Conservation (phyloP, 2,888 invertebrate species). For the Agonopterix heracliana region DNA sequence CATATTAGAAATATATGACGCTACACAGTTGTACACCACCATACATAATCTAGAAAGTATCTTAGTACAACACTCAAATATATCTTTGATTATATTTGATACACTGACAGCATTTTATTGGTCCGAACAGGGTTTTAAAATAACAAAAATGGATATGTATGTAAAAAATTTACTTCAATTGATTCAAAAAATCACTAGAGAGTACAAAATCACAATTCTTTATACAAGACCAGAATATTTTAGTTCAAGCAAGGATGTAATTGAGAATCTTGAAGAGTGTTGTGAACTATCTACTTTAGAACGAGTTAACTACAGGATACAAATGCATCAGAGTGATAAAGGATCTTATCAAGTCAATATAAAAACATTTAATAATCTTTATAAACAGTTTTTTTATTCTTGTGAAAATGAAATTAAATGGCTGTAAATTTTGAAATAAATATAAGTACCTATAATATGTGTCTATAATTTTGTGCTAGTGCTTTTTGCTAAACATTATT, state of each 20-base stretch:
- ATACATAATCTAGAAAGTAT: constrained; percentile 60
- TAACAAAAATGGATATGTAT: constrained; percentile 69
- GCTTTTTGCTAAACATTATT: no score
- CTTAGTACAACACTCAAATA: constrained; percentile 44
- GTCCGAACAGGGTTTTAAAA: constrained; percentile 64
- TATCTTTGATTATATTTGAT: constrained; percentile 58
- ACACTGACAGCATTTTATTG: constrained; percentile 71
- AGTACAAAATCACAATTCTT: constrained; percentile 64
- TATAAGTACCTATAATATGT: neutral
- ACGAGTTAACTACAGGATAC: constrained; percentile 53
- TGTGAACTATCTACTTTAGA: constrained; percentile 31
- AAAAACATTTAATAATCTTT: constrained; percentile 21
- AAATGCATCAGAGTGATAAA: constrained; percentile 24
- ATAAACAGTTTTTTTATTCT: constrained; percentile 26
- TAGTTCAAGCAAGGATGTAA: constrained; percentile 48
- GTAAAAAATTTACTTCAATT: constrained; percentile 51
- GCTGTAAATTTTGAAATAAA: constrained; percentile 10
- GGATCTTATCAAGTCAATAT: constrained; percentile 25
- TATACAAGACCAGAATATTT: constrained; percentile 74
- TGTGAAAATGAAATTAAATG: constrained; percentile 23
- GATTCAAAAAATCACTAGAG: constrained; percentile 62
- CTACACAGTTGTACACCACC: constrained; percentile 53
- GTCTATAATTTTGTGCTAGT: neutral
- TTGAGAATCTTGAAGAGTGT: constrained; percentile 34
- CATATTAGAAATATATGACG: constrained; percentile 54